A percentile compares a stretch with the other conserved stretches of the same genome.
phyloP scores from a whole-genome alignment of 1,140 invertebrate genomes.

The Lordiphosa stackelbergi region DNA sequence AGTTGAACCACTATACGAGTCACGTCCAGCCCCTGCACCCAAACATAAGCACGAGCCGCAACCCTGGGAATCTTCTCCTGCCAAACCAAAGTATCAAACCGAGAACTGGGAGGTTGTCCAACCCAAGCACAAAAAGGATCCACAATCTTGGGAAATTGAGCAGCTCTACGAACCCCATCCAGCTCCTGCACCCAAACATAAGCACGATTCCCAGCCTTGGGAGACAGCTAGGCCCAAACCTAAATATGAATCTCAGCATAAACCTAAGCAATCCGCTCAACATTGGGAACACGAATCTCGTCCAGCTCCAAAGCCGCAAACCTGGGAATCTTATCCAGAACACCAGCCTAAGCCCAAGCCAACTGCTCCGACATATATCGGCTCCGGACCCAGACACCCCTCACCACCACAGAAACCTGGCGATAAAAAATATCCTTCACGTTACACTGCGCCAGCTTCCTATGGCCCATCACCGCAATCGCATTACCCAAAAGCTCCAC shows the following conservation, averaged over 20 bases:
- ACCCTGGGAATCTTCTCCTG: no score
- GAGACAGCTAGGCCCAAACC: not conserved
- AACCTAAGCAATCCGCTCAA: no score
- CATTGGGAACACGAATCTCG: not conserved
- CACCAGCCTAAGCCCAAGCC: not conserved
- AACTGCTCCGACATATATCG: not conserved
- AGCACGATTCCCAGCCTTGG: no score
- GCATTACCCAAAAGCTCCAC: slow-evolving; percentile 3
- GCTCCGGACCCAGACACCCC: slow-evolving; percentile 1
- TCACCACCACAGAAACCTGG: slow-evolving; percentile 10
- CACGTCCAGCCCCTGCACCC: not conserved
- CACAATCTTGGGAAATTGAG: not conserved
- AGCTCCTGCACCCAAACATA: not conserved
- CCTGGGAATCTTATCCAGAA: not conserved
- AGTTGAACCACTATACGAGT: not conserved
- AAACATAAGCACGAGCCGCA: not conserved
- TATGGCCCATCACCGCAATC: slow-evolving; percentile 9
- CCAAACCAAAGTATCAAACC: not conserved
- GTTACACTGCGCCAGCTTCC: not conserved
- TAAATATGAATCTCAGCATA: not conserved
- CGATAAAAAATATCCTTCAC: not conserved
- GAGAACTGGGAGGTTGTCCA: not conserved
- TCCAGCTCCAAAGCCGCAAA: not conserved
- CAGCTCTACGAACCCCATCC: not conserved
- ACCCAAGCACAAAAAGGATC: slow-evolving; percentile 5